Evolutionary conservation across 2,797 vertebrate species (phyloP), one percentile per base, ranked within the genome.

Genomic region (Premnoplex brunnescens): DNA sequence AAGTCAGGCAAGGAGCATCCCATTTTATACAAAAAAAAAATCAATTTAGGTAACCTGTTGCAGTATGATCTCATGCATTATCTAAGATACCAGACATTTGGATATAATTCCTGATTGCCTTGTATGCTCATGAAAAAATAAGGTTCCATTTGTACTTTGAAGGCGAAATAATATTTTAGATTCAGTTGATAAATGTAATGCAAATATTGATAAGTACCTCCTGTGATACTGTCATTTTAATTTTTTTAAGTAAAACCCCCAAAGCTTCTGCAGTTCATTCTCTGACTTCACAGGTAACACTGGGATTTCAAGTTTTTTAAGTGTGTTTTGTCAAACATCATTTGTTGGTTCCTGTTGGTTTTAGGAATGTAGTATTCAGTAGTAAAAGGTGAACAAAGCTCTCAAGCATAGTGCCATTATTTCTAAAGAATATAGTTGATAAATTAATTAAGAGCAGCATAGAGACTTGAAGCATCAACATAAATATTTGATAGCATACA

Each of bases 371-470:
- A 24, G 20, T 36, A 12, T 74, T 95, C 28, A 62, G 36, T 15
- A 72, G 34, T 52, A 67, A 76, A 74, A 72, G 34, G 51, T 51
- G 39, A 94, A 67, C 24, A 64, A 81, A 91, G 37, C 69, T 91
- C n/a, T 58, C 62, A 51, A 91, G 36, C 18, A 17, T 41, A 32
- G n/a, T 36, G 7, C 23, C 3, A 2, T 28, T 34, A 43, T 91
- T 84, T 95, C 34, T 85, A 39, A 88, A 85, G 49, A 59, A 44
- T 36, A 59, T 34, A 58, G 20, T 34, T 72, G 43, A 85, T 91
- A 88, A 89, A 92, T 89, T 91, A 91, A 91, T 90, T 91, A 93
- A 48, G 13, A 92, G 56, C 21, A 49, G 16, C 7, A 2, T 71
- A 56, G 88, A 92, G 58, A 81, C 28, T 10, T 32, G 43, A 77